Evolutionary conservation across 1,140 invertebrate species (phyloP).

Genomic region (Adelges cooleyi): DNA sequence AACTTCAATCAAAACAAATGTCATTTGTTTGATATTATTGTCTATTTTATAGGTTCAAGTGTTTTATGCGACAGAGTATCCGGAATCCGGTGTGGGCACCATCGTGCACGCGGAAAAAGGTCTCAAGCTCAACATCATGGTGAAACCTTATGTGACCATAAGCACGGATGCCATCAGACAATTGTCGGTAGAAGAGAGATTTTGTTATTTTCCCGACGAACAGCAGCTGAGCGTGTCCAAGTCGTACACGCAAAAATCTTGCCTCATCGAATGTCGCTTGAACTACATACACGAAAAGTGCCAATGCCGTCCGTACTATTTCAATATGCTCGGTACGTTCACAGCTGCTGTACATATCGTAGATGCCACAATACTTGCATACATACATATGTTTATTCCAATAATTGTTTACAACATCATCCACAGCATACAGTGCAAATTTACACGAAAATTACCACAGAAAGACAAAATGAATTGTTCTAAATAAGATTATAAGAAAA

Average conservation of each 20-base stretch:
- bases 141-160: slow-evolving; percentile 34
- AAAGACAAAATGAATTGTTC: no score
- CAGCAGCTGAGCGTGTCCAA: slow-evolving; percentile 29
- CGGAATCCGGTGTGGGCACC: slow-evolving; percentile 34
- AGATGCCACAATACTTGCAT: no score
- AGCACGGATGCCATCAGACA: slow-evolving; percentile 33
- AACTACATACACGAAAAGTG: slow-evolving; percentile 33
- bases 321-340: slow-evolving; percentile 32
- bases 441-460: no score
- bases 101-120: slow-evolving; percentile 30
- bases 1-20: no score
- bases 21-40: no score
- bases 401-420: no score
- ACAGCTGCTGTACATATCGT: no score
- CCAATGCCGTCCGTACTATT: slow-evolving; percentile 35
- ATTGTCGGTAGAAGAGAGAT: slow-evolving; percentile 28
- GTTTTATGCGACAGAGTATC: slow-evolving; percentile 33
- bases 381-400: no score
- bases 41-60: slow-evolving; percentile 33
- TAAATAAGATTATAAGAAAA: no score
- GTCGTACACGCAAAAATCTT: slow-evolving; percentile 34
- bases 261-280: slow-evolving; percentile 35
- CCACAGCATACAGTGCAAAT: no score
- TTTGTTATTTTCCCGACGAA: slow-evolving; percentile 35
- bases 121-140: slow-evolving; percentile 31